Conservation (phyloP, 2,797 vertebrate genomes). For the Microhierax caerulescens region DNA sequence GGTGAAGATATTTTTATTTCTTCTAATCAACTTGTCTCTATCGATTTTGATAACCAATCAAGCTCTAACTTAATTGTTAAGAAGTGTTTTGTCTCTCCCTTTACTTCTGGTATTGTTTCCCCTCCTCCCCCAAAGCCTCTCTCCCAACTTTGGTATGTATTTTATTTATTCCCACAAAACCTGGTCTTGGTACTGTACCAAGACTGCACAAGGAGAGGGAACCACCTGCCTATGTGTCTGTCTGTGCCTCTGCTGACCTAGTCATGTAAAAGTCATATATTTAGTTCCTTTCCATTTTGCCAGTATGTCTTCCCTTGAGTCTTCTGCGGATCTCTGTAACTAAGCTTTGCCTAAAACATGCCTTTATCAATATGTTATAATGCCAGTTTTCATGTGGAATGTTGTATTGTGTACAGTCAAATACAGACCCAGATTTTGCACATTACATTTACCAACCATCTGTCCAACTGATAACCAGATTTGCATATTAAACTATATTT, state of each 20-base stretch:
- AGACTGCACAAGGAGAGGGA: neutral
- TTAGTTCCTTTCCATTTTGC: neutral
- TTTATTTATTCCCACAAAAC: neutral
- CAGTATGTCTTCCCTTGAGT: neutral
- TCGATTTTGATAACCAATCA: neutral
- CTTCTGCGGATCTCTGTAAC: neutral
- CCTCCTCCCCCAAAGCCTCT: fast-evolving
- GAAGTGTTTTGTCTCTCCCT: neutral
- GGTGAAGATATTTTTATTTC: neutral
- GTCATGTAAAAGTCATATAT: neutral
- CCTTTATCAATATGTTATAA: neutral
- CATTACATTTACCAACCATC: neutral
- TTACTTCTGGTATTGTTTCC: neutral
- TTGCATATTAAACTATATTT: neutral
- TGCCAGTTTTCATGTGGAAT: neutral
- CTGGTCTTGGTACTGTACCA: neutral
- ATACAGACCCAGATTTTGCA: neutral
- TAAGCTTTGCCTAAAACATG: neutral
- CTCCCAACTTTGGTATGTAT: neutral
- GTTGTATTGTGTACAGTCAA: neutral
- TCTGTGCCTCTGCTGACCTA: neutral
- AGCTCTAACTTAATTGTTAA: neutral
- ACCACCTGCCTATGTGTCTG: neutral
- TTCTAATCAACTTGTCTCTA: neutral
- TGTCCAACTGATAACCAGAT: neutral